Evolutionary conservation across 2,113 vertebrate genomes (phyloP), one percentile per base, ranked within the genome.

Genomic region (Cynopterus brachyotis): DNA sequence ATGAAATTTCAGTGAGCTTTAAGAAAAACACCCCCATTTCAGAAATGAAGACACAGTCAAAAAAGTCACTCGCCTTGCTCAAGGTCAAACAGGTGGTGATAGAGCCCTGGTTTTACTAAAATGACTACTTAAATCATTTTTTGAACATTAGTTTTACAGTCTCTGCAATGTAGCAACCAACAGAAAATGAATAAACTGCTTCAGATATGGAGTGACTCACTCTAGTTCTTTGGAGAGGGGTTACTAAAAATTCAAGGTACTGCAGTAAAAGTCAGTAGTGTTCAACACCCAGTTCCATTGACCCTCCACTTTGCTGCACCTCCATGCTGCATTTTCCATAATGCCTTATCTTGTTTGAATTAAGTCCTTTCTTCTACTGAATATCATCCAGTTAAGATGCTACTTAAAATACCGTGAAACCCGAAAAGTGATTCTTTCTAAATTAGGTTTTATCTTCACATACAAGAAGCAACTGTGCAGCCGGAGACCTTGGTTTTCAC

Each of bases 341-440:
- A 69, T 37, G 10, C 9, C 70, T 69, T 79, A 76, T 30, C 9
- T 62, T 64, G 5, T 93, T 85, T 90, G 28, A 95, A 92, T 28
- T 45, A 75, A 93, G 84, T 82, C 6, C 5, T 78, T 95, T 84
- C 76, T 30, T 94, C 91, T 91, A 53, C 37, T 82, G 30, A 93
- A 86, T 67, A 66, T 62, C 32, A 79, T 72, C 11, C 69, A 59
- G 47, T 35, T 62, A 88, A 87, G 30, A 86, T 37, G 20, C 55
- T 95, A 3, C 7, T 78, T 84, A 60, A 94, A 96, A 55, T 60
- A 92, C 16, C 32, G 13, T 55, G 91, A 37, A 89, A 86, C 15
- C 90, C 28, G 19, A 69, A 90, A 89, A 35, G 32, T 64, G 60
- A 73, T 32, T 55, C 60, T 26, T 96, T 70, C n/a, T 24, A 66